Base-by-base conservation (phyloP, 2,113 vertebrate species). In the Tragelaphus imberbis region DNA sequence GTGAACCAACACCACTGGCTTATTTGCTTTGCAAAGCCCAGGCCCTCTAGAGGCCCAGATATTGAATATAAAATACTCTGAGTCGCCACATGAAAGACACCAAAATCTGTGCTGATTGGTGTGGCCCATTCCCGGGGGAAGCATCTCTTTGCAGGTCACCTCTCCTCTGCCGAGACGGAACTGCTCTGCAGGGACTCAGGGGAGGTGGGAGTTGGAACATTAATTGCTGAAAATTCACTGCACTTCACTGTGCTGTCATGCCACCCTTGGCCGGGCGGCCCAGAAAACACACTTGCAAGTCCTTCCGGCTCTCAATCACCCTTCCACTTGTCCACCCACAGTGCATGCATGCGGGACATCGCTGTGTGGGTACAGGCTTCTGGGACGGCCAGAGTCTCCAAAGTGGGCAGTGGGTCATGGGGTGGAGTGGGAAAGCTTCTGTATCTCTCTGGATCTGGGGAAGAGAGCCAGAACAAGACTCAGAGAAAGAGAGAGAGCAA, bases 11-110 rank as follows among this genome's bases (percentile, higher is more conserved):
- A 93, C 93, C 0, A 1, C 96, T 97, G 98, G 97, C 97, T 63
- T 98, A 97, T 98, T 98, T 98, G 95, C 97, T 98, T 88, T 98
- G 97, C 90, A 98, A 98, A 98, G 91, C 92, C 93, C 27, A 86
- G 95, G 51, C 91, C 98, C 96, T 98, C 97, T 81, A 95, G 98
- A 97, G 97, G 94, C 96, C 61, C 89, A 91, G 96, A 91, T 97
- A 98, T 94, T 96, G 97, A 98, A 97, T 95, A 92, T 94, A 80
- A 51, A 97, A 95, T 53, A 97, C 95, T 97, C 98, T 81, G 93
- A 98, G 97, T 97, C 88, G 93, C 81, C 9, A 59, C 40, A 97
- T 85, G 95, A 98, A 98, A 98, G 97, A 63, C 91, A 93, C 75
- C 94, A 93, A 77, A 97, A 94, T 89, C 91, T 47, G 95, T 97